Percentiles rank a stretch among this genome's conserved stretches.
These are phyloP conservation scores for Phymatocera aterrima DNA, from an alignment of 2,888 invertebrate species.

Conservation along the genomic window DNA sequence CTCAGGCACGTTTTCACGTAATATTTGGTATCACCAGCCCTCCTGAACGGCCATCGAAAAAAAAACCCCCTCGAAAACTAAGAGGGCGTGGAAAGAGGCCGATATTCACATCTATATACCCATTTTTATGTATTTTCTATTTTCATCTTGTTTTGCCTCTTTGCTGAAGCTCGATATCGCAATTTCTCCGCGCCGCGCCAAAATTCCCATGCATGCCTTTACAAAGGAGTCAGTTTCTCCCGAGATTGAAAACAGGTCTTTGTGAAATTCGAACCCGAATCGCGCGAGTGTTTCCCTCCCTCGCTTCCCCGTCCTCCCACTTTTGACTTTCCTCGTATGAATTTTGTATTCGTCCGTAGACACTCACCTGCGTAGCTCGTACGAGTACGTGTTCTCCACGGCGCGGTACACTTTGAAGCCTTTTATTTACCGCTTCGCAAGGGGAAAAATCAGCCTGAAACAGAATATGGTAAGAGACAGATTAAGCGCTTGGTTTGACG, in stretches of 20 bases:
- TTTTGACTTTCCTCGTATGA: background rate
- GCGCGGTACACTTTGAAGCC: conserved; percentile 82
- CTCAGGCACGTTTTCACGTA: conserved; percentile 45
- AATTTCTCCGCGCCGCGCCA: background rate
- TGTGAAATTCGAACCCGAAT: no score
- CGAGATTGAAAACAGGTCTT: background rate
- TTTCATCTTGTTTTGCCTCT: background rate
- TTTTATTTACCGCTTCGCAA: conserved; percentile 76
- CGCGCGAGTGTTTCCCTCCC: no score
- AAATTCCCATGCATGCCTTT: background rate
- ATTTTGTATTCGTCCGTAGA: conserved; percentile 17
- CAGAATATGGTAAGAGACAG: conserved; percentile 56
- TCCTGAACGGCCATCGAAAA: conserved; percentile 30
- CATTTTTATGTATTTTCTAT: background rate
- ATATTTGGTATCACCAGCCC: conserved; percentile 44
- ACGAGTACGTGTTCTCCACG: conserved; percentile 80
- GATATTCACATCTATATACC: background rate
- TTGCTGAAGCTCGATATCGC: conserved; percentile 8
- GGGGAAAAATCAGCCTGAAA: conserved; percentile 77
- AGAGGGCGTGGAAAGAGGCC: background rate
- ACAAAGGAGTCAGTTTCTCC: no score
- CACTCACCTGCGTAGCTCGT: conserved; percentile 79
- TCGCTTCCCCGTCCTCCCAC: no score
- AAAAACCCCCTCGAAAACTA: conserved; percentile 22
- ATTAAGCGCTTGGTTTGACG: conserved; percentile 47